phyloP scores from a whole-genome alignment of 1,140 invertebrate genomes.

The Diabrotica undecimpunctata region DNA sequence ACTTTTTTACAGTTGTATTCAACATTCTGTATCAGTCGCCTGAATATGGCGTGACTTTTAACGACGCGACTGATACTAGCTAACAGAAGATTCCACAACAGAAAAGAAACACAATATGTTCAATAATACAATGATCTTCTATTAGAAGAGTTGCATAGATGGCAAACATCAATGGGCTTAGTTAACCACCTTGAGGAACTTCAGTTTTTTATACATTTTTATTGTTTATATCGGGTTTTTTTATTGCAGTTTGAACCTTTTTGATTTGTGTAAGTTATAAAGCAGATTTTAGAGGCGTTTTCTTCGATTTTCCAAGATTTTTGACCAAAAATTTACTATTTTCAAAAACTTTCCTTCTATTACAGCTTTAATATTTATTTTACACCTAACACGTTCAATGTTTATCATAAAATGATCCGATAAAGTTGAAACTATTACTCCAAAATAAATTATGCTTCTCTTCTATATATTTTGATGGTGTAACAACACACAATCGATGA shows the following conservation, averaged over 20 bases:
- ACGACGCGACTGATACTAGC: slow-evolving; percentile 12
- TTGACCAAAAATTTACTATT: too few relatives aligned
- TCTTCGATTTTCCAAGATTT: too few relatives aligned
- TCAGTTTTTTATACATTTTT: too few relatives aligned
- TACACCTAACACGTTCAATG: too few relatives aligned
- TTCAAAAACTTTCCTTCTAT: too few relatives aligned
- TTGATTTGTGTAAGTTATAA: not conserved
- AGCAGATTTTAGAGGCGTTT: too few relatives aligned
- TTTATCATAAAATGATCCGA: too few relatives aligned
- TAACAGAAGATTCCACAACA: not conserved
- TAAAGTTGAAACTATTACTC: too few relatives aligned
- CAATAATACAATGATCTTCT: not conserved
- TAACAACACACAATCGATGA: too few relatives aligned
- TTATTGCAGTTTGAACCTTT: not conserved
- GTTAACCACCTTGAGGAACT: not conserved
- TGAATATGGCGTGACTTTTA: slow-evolving; percentile 12
- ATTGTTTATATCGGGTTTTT: not conserved
- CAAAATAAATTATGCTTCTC: too few relatives aligned
- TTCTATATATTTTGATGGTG: too few relatives aligned
- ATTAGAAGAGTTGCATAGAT: not conserved
- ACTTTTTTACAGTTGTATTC: slow-evolving; percentile 36
- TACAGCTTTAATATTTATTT: too few relatives aligned
- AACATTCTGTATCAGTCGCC: slow-evolving; percentile 17
- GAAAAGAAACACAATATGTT: not conserved
- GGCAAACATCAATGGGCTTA: not conserved